Percentiles rank a stretch among this genome's conserved stretches.
Evolutionary conservation across 2,113 vertebrate genomes (phyloP).

Genomic region (Phrynosoma platyrhinos): DNA sequence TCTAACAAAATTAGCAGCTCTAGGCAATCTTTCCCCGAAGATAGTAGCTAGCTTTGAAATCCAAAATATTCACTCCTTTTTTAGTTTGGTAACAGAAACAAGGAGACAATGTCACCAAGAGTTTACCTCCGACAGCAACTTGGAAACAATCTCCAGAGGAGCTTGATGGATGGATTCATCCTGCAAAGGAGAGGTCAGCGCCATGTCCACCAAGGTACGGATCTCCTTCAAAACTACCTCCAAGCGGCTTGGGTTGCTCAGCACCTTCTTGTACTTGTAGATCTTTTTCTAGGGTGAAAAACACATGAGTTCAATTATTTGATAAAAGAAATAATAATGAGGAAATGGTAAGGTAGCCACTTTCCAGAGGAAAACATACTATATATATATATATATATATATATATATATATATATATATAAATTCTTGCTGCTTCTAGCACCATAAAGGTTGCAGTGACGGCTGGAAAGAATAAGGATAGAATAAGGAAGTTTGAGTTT

Average conservation of each 20-base stretch:
- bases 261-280: conserved; percentile 98
- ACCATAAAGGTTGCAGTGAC: background rate
- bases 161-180: conserved; percentile 98
- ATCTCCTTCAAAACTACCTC: conserved; percentile 99
- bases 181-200: conserved; percentile 92
- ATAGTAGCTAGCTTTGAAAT: background rate
- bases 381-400: too few relatives aligned
- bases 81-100: background rate
- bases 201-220: conserved; percentile 97
- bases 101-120: background rate
- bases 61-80: background rate
- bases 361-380: background rate
- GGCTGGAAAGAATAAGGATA: background rate
- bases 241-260: conserved; percentile 96
- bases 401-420: too few relatives aligned
- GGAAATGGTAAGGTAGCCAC: rapidly evolving
- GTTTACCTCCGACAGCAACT: conserved; percentile 93
- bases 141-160: conserved; percentile 97
- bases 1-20: background rate
- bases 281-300: conserved; percentile 92
- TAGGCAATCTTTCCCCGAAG: background rate
- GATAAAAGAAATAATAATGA: background rate
- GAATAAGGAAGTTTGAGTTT: background rate
- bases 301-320: background rate
- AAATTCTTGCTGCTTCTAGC: background rate